Evolutionary conservation across 2,888 invertebrate species (phyloP).

Genomic region (Watsonalla cultraria): DNA sequence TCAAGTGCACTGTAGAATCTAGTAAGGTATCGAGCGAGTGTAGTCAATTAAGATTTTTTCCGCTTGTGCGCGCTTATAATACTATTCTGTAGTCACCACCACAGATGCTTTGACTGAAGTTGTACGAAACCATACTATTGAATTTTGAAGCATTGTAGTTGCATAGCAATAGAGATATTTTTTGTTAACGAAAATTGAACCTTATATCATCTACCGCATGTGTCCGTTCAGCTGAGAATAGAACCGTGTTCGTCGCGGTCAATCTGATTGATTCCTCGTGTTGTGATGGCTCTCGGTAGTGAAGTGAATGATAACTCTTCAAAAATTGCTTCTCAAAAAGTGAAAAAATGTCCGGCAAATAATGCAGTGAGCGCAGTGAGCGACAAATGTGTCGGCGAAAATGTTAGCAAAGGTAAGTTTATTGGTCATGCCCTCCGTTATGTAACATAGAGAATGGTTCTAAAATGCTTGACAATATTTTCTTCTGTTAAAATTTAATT

Average conservation of each 20-base stretch:
- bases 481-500: slow-evolving; percentile 10
- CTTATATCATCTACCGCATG: slow-evolving; percentile 71
- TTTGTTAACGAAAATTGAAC: slow-evolving; percentile 67
- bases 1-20: not conserved
- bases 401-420: slow-evolving; percentile 71
- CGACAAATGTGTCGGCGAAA: slow-evolving; percentile 61
- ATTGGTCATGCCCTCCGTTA: slow-evolving; percentile 69
- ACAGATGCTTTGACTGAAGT: no score
- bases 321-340: slow-evolving; percentile 69
- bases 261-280: slow-evolving; percentile 74
- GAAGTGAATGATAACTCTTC: slow-evolving; percentile 76
- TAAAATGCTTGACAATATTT: slow-evolving; percentile 32
- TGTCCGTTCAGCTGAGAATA: slow-evolving; percentile 75
- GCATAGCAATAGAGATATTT: slow-evolving; percentile 10
- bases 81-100: no score
- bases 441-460: slow-evolving; percentile 64
- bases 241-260: slow-evolving; percentile 72
- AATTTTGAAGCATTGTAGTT: slow-evolving; percentile 21
- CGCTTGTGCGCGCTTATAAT: not conserved
- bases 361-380: slow-evolving; percentile 63
- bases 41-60: not conserved
- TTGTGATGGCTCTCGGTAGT: slow-evolving; percentile 80
- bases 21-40: not conserved
- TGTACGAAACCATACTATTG: slow-evolving; percentile 7
- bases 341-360: slow-evolving; percentile 70